Conservation (phyloP, 2,888 invertebrate species). For the Chelonus formosanus region DNA sequence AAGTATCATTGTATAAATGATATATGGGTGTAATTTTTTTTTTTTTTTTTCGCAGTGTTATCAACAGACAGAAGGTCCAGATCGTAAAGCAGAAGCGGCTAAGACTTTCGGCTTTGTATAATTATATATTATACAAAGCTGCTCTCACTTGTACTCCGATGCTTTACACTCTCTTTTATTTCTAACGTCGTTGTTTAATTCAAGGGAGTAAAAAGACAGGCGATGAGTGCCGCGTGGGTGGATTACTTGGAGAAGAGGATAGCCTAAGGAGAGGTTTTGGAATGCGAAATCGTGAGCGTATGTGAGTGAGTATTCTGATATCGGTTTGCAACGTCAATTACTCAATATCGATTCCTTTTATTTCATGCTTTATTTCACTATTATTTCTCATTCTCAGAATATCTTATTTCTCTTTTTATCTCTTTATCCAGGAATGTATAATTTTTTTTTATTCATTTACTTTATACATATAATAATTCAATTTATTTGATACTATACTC, state of each 20-base stretch:
- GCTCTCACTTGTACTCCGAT: conserved; percentile 7
- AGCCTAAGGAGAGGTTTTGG: conserved; percentile 21
- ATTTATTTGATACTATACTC: too few species aligned
- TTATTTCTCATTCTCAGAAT: background rate
- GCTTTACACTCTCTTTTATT: conserved; percentile 15
- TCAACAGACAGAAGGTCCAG: conserved; percentile 7
- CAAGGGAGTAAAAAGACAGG: conserved; percentile 17
- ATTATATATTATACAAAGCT: conserved; percentile 16
- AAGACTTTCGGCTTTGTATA: conserved; percentile 12
- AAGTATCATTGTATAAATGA: background rate
- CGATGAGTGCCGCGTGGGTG: conserved; percentile 28
- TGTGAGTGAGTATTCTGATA: conserved; percentile 10
- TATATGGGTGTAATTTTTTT: background rate
- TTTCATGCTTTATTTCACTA: background rate
- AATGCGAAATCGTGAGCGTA: conserved; percentile 17
- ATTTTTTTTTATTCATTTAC: too few species aligned
- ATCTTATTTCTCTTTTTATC: background rate
- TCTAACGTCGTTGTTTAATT: too few species aligned
- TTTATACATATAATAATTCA: too few species aligned
- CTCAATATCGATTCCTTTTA: conserved; percentile 10
- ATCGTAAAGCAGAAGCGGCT: conserved; percentile 10
- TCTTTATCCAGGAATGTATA: background rate
- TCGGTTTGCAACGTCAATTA: conserved; percentile 20
- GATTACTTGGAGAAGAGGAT: conserved; percentile 14
- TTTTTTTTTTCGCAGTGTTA: conserved; percentile 7